These are phyloP conservation scores for Megalops atlanticus DNA, from an alignment of 2,113 vertebrate genomes.

Conservation along the genomic window DNA sequence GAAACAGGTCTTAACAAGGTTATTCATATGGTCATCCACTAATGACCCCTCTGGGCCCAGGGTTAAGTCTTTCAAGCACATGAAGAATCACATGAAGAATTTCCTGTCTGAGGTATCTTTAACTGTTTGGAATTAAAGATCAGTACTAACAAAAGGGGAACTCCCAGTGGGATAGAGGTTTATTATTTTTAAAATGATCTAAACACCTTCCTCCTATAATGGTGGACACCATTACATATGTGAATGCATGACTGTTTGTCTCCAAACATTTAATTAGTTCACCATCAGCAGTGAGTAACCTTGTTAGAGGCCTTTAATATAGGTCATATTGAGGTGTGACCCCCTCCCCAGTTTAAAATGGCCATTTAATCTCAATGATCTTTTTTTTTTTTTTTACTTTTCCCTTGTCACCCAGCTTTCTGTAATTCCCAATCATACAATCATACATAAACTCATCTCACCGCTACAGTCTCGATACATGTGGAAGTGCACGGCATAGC, in stretches of 20 bases:
- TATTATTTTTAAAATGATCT: slow-evolving; percentile 83
- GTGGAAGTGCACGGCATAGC: too few relatives aligned
- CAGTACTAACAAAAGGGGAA: slow-evolving; percentile 77
- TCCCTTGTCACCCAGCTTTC: too few relatives aligned
- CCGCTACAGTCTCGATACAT: too few relatives aligned
- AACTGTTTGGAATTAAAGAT: slow-evolving; percentile 81
- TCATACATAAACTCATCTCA: too few relatives aligned
- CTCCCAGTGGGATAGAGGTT: slow-evolving; percentile 74
- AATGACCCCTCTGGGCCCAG: slow-evolving; percentile 80
- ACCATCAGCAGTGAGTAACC: slow-evolving; percentile 10
- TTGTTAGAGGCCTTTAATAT: slow-evolving; percentile 28
- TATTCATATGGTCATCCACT: slow-evolving; percentile 82
- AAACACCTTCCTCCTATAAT: slow-evolving; percentile 44
- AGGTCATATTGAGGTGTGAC: slow-evolving; percentile 26
- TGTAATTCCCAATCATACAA: too few relatives aligned
- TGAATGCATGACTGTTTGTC: slow-evolving; percentile 37
- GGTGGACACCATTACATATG: slow-evolving; percentile 74
- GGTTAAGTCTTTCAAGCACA: slow-evolving; percentile 85
- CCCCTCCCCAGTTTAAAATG: background rate
- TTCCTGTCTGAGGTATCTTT: slow-evolving; percentile 86
- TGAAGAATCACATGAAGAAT: slow-evolving; percentile 87
- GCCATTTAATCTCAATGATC: background rate
- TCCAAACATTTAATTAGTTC: slow-evolving; percentile 35
- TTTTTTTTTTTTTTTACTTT: too few relatives aligned
- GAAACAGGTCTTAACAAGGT: slow-evolving; percentile 78